Evolutionary conservation across 2,797 vertebrate species (phyloP), one percentile per base, ranked within the genome.

Genomic region (Pipistrellus nathusii): DNA sequence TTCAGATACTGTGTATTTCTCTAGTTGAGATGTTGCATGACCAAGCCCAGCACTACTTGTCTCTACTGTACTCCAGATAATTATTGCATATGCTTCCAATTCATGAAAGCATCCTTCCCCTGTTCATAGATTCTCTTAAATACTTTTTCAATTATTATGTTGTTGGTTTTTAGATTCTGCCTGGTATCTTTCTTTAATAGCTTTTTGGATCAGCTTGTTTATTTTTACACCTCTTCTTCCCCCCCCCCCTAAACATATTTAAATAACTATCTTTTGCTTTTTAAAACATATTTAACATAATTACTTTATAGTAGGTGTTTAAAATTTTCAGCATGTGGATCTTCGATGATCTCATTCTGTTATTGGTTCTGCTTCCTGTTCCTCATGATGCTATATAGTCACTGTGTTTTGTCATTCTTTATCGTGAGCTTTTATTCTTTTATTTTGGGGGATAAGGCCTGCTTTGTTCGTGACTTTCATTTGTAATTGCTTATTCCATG

Each of bases 41-140:
- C 8, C 21, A 13, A n/a, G n/a, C 1, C 1, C 18, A 72, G 6
- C 6, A 27, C 3, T 13, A 9, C 11, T 21, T 57, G 4, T 6
- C 2, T 35, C 15, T 51, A 41, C 2, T 55, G 18, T 4, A 62
- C 4, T 85, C 51, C 23, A 30, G 6, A 6, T 32, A 55, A 64
- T 73, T 59, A 35, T 41, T 38, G 41, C 8, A 1, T 32, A 27
- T 21, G 6, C 27, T 82, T 55, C 46, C 17, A 77, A 30, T 41
- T 44, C 25, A 62, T 62, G 48, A 87, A 46, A 21, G 10, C 0
- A 21, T 48, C 20, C 12, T 23, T 44, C 62, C 3, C 25, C 14
- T 78, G 0, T 66, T 90, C 72, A 77, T 86, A 77, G 35, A 62
- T 20, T 41, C 15, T 48, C 25, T 55, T 44, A 11, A 38, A 25